Evolutionary conservation across 1,140 invertebrate species (phyloP), one percentile per base, ranked within the genome.

Genomic region (Drosophila funebris): DNA sequence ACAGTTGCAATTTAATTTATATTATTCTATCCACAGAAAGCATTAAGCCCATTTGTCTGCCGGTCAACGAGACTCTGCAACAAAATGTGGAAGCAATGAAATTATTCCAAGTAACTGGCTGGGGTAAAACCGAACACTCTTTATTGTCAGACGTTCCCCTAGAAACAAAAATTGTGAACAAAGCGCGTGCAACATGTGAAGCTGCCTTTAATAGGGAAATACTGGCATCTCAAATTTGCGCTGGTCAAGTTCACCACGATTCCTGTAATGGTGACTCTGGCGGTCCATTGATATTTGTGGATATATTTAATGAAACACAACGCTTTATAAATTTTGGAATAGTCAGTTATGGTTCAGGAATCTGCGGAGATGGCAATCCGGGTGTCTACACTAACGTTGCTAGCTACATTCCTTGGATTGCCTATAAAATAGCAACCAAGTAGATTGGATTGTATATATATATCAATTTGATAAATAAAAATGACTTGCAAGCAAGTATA

Each of bases 191-290:
- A 1, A 2, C 1, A 11, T 72, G 69, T n/a, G 2, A 4, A 0
- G 3, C 0, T 1, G 1, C 7, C 2, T 29, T 4, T 1, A 0
- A 4, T 0, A 27, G 3, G 1, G 1, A 22, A 4, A 70, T 64
- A 1, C 11, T 0, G 5, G 0, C 18, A 8, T n/a, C 18, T 18
- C 62, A 66, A 11, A 1, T 72, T 0, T 72, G 69, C 16, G 69
- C n/a, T 11, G 69, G 69, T 6, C 2, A 29, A 0, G 0, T 8
- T 1, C 18, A n/a, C 7, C 8, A 1, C 0, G 44, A 72, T 7
- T 72, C 62, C 3, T 67, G 62, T n/a, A 24, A 24, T 7, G 53
- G 62, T 2, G 69, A 72, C 8, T 72, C 69, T 9, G 53, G 69
- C 2, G 62, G 69, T 31, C 69, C 69, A 8, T 14, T 72, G 1